phyloP scores from a whole-genome alignment of 2,797 vertebrate species.

The Furcifer pardalis region DNA sequence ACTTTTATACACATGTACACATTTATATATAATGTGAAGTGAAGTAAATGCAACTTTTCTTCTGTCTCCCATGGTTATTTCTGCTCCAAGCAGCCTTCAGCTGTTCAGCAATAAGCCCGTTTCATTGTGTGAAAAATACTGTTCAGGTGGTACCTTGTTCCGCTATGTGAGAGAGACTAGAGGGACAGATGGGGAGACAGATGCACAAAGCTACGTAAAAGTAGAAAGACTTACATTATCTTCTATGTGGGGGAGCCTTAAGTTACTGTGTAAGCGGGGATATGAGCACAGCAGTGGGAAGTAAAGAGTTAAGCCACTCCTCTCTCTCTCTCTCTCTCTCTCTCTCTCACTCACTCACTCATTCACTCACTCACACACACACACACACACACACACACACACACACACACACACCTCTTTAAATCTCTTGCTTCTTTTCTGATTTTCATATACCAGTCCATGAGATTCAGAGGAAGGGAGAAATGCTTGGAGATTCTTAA shows the following conservation, averaged over 20 bases:
- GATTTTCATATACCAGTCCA: constrained; percentile 67
- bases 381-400: no score
- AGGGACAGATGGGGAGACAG: constrained; percentile 80
- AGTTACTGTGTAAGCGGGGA: constrained; percentile 57
- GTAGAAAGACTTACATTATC: constrained; percentile 72
- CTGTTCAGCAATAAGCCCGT: constrained; percentile 30
- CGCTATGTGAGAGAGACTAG: constrained; percentile 55
- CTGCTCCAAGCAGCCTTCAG: constrained; percentile 50
- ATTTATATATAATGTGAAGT: constrained; percentile 7
- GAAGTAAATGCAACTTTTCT: constrained; percentile 7
- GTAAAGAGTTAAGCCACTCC: constrained; percentile 68
- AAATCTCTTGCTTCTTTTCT: constrained; percentile 62
- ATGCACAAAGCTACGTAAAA: constrained; percentile 74
- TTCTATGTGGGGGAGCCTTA: constrained; percentile 50
- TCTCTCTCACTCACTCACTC: no score
- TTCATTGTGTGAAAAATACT: constrained; percentile 59
- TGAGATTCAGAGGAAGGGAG: constrained; percentile 62
- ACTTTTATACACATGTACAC: not conserved
- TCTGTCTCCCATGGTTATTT: constrained; percentile 42
- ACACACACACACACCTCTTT: no score
- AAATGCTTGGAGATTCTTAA: constrained; percentile 83
- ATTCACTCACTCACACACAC: no score
- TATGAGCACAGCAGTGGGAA: constrained; percentile 29
- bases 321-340: no score
- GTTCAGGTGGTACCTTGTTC: constrained; percentile 71